Evolutionary conservation across 1,140 invertebrate genomes (phyloP), one percentile per base, ranked within the genome.

Genomic region (Nomia melanderi): DNA sequence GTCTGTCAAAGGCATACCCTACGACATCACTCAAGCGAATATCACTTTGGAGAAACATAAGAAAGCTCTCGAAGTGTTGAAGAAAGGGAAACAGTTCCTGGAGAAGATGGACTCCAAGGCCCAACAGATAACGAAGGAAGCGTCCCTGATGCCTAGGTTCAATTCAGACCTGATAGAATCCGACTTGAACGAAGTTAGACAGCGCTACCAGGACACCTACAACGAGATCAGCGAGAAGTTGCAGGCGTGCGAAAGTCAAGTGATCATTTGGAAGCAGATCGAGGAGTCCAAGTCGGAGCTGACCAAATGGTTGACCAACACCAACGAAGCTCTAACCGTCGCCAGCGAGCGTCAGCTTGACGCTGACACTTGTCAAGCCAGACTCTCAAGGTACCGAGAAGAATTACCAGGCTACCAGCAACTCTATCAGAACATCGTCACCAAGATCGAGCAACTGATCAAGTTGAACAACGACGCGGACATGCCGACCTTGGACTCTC

Each of bases 251-350:
- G 97, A 99, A 90, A 96, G 97, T 1, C 97, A 98, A 89, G 92
- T 96, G 0, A 95, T 97, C 7, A 96, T 98, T 60, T 98, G 97
- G 97, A 96, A 97, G 82, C 97, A 98, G 90, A 96, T 98, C 8
- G 96, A 97, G 70, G 96, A 97, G 78, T 94, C 95, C 0, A 97
- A 97, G 87, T 95, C 96, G 80, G 96, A 97, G 87, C 92, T 98
- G 20, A 90, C 96, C 0, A 94, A 94, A 39, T 99, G 98, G 98
- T 87, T 98, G 5, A 95, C 94, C 75, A 95, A 96, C 82, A 97
- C 96, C 11, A 95, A 96, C 78, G 94, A 95, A 82, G 94, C 94
- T 33, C 91, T 98, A 6, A 94, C 94, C 33, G 94, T 95, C 86
- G 95, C 96, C 72, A 94, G 95, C 33, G 94, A 96, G 85, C 95